These are phyloP conservation scores for Muscidifurax raptorellus DNA, from an alignment of 1,140 invertebrate genomes.

Conservation along the genomic window DNA sequence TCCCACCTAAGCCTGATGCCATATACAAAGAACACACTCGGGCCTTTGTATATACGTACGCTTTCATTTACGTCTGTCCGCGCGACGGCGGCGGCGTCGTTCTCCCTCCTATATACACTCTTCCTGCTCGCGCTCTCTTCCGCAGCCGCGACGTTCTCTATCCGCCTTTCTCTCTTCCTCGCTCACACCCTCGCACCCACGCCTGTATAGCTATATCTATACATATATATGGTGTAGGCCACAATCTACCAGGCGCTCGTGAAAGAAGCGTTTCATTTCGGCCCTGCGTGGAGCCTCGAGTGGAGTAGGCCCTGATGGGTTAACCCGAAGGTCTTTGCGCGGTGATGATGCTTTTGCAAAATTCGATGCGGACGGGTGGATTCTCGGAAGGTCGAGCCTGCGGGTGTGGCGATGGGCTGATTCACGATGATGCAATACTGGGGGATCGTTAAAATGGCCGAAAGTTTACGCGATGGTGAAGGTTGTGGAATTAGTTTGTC, in stretches of 20 bases:
- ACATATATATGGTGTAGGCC: too few species aligned
- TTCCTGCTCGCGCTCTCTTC: conserved; percentile 9
- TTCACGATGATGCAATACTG: not conserved
- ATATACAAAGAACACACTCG: conserved; percentile 28
- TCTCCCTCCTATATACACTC: conserved; percentile 16
- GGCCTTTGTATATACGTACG: conserved; percentile 18
- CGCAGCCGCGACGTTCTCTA: not conserved
- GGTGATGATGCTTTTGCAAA: not conserved
- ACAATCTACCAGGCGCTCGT: too few species aligned
- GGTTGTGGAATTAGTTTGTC: too few species aligned
- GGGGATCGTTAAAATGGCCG: not conserved
- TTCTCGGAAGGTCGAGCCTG: not conserved
- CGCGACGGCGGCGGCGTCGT: not conserved
- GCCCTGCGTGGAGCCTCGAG: not conserved
- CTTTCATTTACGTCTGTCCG: conserved; percentile 4
- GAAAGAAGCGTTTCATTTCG: conserved; percentile 11
- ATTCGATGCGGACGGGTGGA: not conserved
- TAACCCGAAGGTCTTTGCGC: not conserved
- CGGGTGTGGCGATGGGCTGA: not conserved
- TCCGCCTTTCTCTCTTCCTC: conserved; percentile 10
- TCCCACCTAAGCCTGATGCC: conserved; percentile 26
- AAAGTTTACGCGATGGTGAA: too few species aligned
- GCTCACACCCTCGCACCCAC: conserved; percentile 3
- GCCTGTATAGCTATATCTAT: not conserved
- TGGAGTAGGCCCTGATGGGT: not conserved